Base-by-base conservation (phyloP, 2,888 invertebrate species). In the Trachelus stipa region DNA sequence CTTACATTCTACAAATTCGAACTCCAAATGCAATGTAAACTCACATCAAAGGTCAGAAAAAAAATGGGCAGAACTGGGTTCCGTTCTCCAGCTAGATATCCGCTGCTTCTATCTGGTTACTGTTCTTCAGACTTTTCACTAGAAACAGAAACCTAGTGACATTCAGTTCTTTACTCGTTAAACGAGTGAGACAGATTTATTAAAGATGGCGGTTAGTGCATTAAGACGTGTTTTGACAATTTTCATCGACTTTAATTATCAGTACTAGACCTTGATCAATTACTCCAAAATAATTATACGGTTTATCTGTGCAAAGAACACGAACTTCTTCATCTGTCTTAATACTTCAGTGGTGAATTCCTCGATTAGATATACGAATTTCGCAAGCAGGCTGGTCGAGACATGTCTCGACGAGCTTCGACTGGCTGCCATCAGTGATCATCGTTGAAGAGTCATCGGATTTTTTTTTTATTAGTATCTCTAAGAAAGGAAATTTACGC, bases 151-250 rank as follows among this genome's bases (percentile, higher is more conserved):
- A 56, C 23, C 23, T 56, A 56, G 56, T 56, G 56, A 56, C 56
- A 56, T 56, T 56, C 56, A 23, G 23, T 56, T 56, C 56, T 56
- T 56, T 56, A 9, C 23, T 15, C 56, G 56, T 56, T 23, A 56
- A 56, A 56, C 56, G 56, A 56, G 56, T 23, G 56, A 56, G 56
- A 56, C 23, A 35, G 69, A 74, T 68, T 83, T 80, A 77, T 83
- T 82, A 83, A 87, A 87, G 86, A 88, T 88, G 88, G 88, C 88
- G 85, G 87, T 79, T 81, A 79, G 81, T 82, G 81, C 78, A 83
- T 84, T 84, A 78, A 81, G 82, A 83, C 82, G 81, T 88, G 87
- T 88, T 88, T 88, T 88, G 85, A 85, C 83, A 83, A 85, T 83
- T 86, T 83, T 80, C 80, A 56, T 74, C 23, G 37, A 30, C 73